Evolutionary conservation across 2,888 invertebrate genomes (phyloP).

Genomic region (Tupiocoris notatus): DNA sequence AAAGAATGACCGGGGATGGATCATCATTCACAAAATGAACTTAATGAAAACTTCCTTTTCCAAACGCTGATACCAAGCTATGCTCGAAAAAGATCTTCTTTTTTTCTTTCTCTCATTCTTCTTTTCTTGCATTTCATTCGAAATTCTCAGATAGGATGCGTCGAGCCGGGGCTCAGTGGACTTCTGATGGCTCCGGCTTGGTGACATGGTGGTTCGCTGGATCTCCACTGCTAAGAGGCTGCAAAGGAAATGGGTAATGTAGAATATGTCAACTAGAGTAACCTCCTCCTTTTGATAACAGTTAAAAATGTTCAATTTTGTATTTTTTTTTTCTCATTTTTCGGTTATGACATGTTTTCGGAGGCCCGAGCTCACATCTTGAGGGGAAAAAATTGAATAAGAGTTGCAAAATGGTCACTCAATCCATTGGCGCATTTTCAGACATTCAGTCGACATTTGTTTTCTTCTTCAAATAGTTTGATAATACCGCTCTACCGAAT

Average conservation of each 20-base stretch:
- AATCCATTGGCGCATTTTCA: too few relatives aligned
- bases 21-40: neutral
- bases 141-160: slow-evolving; percentile 18
- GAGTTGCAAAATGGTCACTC: too few relatives aligned
- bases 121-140: neutral
- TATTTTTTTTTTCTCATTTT: too few relatives aligned
- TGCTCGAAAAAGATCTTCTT: neutral
- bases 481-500: too few relatives aligned
- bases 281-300: too few relatives aligned
- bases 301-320: too few relatives aligned
- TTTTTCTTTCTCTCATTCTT: neutral
- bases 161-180: slow-evolving; percentile 26
- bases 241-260: slow-evolving; percentile 51
- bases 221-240: slow-evolving; percentile 81
- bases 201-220: slow-evolving; percentile 77
- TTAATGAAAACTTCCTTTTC: neutral
- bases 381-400: too few relatives aligned
- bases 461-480: too few relatives aligned
- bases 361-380: too few relatives aligned
- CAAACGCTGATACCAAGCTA: neutral
- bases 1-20: neutral
- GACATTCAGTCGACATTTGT: too few relatives aligned
- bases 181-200: slow-evolving; percentile 63
- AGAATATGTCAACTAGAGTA: too few relatives aligned
- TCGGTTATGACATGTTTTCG: too few relatives aligned